Evolutionary conservation across 2,888 invertebrate species (phyloP).

Genomic region (Ecliptopera silaceata): DNA sequence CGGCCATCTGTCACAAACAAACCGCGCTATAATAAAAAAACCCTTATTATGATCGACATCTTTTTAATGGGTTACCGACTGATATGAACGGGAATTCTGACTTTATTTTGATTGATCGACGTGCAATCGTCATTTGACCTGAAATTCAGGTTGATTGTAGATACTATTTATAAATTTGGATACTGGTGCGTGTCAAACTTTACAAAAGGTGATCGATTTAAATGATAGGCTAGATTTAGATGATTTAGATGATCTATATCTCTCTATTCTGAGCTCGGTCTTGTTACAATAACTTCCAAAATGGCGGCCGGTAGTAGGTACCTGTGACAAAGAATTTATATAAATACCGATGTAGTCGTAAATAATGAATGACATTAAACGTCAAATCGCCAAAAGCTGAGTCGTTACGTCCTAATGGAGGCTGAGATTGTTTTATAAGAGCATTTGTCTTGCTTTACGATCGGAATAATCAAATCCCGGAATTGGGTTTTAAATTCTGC

Average conservation of each 20-base stretch:
- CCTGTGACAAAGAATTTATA: slow-evolving; percentile 10
- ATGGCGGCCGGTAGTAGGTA: neutral
- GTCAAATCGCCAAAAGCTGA: slow-evolving; percentile 25
- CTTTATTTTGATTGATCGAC: slow-evolving; percentile 10
- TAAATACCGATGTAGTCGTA: slow-evolving; percentile 24
- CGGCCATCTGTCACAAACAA: slow-evolving; percentile 20
- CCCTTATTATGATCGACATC: slow-evolving; percentile 24
- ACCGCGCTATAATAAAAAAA: slow-evolving; percentile 14
- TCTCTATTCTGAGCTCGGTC: neutral
- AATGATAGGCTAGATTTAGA: neutral
- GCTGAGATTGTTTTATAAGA: slow-evolving; percentile 36
- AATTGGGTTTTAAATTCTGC: slow-evolving; percentile 28
- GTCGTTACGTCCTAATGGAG: slow-evolving; percentile 33
- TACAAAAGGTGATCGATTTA: neutral
- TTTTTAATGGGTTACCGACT: slow-evolving; percentile 22
- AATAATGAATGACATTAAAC: slow-evolving; percentile 35
- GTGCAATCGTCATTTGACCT: slow-evolving; percentile 7
- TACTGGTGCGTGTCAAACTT: neutral
- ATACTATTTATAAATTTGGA: neutral
- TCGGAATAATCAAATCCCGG: slow-evolving; percentile 31
- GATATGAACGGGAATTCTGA: neutral
- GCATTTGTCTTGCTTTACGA: slow-evolving; percentile 39
- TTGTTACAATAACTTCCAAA: neutral
- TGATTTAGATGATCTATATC: too few relatives aligned
- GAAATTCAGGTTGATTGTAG: neutral